Base-by-base conservation (phyloP, 2,113 vertebrate species). In the Ivindomyrus marchei region DNA sequence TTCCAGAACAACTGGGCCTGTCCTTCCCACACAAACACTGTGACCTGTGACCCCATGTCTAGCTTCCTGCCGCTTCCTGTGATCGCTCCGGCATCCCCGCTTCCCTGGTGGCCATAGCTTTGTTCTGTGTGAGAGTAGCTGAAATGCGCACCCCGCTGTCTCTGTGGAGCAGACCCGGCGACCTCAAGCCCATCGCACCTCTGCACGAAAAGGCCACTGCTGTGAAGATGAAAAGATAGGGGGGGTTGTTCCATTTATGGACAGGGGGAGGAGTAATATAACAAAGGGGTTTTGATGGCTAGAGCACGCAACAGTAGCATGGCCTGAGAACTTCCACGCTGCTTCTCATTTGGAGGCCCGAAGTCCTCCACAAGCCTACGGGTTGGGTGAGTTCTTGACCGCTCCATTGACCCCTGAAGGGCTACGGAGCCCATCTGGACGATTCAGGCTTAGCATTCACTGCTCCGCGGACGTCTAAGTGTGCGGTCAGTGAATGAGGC, bases 41-140 rank as follows among this genome's bases (percentile, higher is more conserved):
- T 66, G 91, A 92, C 92, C 92, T 89, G 74, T 91, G 92, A 92
- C 90, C 85, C 92, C 83, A 89, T 88, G 66, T 92, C 50, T 39
- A 85, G 42, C 39, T 90, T 87, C 91, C 92, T 92, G 94, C 92
- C 94, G 91, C 95, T 95, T 96, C 95, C 95, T 95, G 94, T 89
- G 90, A 90, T 42, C 62, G 45, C 92, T 89, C 90, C 88, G 9
- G 45, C 83, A 15, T 56, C 21, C 53, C 77, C 4, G 19, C 74
- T 42, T 80, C 74, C 74, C 74, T 80, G 74, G 74, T 80, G 74
- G 36, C 74, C 36, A 19, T 7, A 42, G 74, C 52, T 91, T 91
- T 93, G 89, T 90, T 91, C 88, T 8, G 56, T 89, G 50, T 88
- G 91, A 90, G 89, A 91, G 70, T 49, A 92, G 89, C 86, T 88